phyloP scores from a whole-genome alignment of 2,113 vertebrate genomes.

The Urocynchramus pylzowi region DNA sequence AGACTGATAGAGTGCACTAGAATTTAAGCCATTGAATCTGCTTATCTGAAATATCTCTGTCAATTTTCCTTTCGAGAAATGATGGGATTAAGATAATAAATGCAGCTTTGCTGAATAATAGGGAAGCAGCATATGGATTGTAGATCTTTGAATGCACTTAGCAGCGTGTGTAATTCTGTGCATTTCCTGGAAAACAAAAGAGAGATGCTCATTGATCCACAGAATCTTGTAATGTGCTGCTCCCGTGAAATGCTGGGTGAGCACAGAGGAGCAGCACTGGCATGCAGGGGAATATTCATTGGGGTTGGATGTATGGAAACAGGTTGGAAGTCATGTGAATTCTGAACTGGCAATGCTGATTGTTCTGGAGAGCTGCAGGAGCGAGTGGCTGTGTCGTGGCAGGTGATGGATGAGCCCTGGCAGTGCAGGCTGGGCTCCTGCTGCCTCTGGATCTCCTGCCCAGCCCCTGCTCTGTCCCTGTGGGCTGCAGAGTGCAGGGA shows the following conservation, averaged over 20 bases:
- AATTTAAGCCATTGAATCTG: background rate
- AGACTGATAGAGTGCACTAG: background rate
- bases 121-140: background rate
- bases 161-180: background rate
- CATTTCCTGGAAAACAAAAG: background rate
- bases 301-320: background rate
- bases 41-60: background rate
- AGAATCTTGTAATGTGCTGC: background rate
- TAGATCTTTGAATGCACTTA: background rate
- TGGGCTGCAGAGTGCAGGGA: background rate
- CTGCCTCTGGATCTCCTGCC: background rate
- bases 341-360: background rate
- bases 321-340: background rate
- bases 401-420: background rate
- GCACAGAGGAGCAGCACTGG: background rate
- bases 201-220: background rate
- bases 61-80: background rate
- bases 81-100: background rate
- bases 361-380: background rate
- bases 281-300: background rate
- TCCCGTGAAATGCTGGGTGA: background rate
- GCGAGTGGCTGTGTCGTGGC: background rate
- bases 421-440: background rate
- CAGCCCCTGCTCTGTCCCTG: rapidly evolving
- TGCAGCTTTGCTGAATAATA: background rate